A percentile compares a stretch with the other conserved stretches of the same genome.
These are phyloP conservation scores for Proteles cristata DNA, from an alignment of 2,113 vertebrate species.

Conservation along the genomic window DNA sequence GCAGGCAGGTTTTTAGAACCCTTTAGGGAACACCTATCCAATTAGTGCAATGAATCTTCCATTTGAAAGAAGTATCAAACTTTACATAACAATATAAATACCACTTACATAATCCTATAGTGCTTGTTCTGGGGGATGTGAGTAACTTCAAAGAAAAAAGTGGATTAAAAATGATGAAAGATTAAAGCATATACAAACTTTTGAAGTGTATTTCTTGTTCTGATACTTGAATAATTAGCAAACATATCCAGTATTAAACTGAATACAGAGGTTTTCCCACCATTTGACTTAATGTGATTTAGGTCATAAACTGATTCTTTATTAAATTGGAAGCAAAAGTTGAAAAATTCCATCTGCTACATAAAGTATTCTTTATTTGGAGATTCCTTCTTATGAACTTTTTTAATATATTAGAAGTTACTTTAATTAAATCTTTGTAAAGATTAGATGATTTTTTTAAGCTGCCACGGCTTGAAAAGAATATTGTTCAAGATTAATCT, in stretches of 20 bases:
- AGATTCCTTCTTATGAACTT: background rate
- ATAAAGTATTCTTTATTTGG: background rate
- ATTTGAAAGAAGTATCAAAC: background rate
- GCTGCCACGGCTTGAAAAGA: background rate
- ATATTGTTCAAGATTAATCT: background rate
- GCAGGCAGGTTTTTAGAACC: background rate
- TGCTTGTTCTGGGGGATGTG: background rate
- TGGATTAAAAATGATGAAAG: background rate
- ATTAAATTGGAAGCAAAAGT: constrained; percentile 45
- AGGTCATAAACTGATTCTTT: constrained; percentile 8
- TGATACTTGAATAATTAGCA: constrained; percentile 26
- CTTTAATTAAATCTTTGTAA: constrained; percentile 9
- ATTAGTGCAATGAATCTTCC: background rate
- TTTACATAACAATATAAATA: background rate
- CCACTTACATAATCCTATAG: background rate
- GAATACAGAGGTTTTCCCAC: background rate
- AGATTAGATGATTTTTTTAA: constrained; percentile 43
- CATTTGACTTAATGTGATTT: constrained; percentile 5
- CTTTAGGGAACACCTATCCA: background rate
- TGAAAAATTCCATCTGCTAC: constrained; percentile 26
- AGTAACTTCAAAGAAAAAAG: background rate
- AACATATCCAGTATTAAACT: background rate
- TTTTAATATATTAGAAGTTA: constrained; percentile 24
- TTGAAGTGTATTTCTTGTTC: background rate
- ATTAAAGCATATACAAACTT: background rate